A percentile compares a stretch with the other conserved stretches of the same genome.
These are phyloP conservation scores for Hylaeus anthracinus DNA, from an alignment of 1,140 invertebrate genomes.

Conservation along the genomic window DNA sequence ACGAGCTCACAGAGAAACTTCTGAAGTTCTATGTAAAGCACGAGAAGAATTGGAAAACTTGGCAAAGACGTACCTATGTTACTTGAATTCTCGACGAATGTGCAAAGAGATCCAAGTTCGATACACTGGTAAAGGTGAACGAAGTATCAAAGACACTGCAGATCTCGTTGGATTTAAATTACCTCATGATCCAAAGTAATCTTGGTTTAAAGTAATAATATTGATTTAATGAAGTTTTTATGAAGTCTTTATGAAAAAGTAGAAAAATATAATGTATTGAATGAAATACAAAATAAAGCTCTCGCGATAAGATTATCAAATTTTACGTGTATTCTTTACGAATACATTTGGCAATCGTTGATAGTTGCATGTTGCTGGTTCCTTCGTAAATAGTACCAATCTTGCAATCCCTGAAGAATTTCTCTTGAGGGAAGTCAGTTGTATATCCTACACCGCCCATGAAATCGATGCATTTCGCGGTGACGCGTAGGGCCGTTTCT, in stretches of 20 bases:
- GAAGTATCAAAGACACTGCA: constrained; percentile 88
- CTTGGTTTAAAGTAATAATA: background rate
- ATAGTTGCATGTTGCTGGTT: constrained; percentile 98
- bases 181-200: constrained; percentile 88
- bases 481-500: constrained; percentile 93
- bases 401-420: constrained; percentile 97
- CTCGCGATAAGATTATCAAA: background rate
- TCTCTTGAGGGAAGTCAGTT: constrained; percentile 97
- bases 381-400: constrained; percentile 99
- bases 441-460: constrained; percentile 99
- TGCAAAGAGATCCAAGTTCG: constrained; percentile 86
- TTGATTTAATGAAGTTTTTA: background rate
- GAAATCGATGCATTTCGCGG: constrained; percentile 96
- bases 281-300: constrained; percentile 4
- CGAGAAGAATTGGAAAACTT: constrained; percentile 87
- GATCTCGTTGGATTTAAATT: constrained; percentile 92
- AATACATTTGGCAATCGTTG: constrained; percentile 95
- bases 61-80: constrained; percentile 88
- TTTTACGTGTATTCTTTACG: constrained; percentile 84
- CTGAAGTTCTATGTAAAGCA: constrained; percentile 90
- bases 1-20: constrained; percentile 87
- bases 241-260: background rate
- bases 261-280: constrained; percentile 16
- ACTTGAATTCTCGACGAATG: constrained; percentile 85
- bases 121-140: constrained; percentile 89